Evolutionary conservation across 2,113 vertebrate genomes (phyloP).

Genomic region (Procavia capensis): DNA sequence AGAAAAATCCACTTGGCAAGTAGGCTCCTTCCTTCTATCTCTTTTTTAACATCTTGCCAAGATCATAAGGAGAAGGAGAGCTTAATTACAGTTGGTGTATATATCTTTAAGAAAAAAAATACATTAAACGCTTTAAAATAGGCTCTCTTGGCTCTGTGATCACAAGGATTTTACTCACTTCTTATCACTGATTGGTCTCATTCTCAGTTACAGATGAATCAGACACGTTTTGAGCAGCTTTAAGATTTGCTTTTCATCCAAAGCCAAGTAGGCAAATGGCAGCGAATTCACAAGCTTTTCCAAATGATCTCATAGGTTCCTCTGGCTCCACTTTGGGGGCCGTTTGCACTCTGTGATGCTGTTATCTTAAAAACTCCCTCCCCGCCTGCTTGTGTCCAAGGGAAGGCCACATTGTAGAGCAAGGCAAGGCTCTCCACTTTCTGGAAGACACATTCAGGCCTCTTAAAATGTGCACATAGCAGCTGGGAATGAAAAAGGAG

Average conservation of each 20-base stretch:
- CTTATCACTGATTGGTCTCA: slow-evolving; percentile 86
- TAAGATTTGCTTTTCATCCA: slow-evolving; percentile 82
- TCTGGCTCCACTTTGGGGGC: slow-evolving; percentile 76
- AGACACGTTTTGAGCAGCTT: slow-evolving; percentile 84
- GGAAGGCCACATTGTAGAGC: slow-evolving; percentile 52
- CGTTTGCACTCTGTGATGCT: slow-evolving; percentile 44
- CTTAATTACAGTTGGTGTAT: slow-evolving; percentile 90
- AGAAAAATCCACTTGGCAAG: slow-evolving; percentile 89
- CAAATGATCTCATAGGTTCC: slow-evolving; percentile 79
- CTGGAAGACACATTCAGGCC: slow-evolving; percentile 49
- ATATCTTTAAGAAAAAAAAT: slow-evolving; percentile 90
- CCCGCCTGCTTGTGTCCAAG: slow-evolving; percentile 69
- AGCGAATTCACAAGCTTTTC: slow-evolving; percentile 85
- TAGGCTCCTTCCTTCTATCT: slow-evolving; percentile 81
- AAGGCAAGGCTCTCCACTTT: slow-evolving; percentile 28
- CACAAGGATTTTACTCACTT: slow-evolving; percentile 84
- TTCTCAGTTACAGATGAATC: slow-evolving; percentile 83
- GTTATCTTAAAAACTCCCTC: slow-evolving; percentile 68
- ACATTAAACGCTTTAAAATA: slow-evolving; percentile 90
- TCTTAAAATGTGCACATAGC: slow-evolving; percentile 23
- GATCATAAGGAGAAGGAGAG: slow-evolving; percentile 88
- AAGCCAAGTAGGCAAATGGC: slow-evolving; percentile 81
- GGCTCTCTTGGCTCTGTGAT: slow-evolving; percentile 86
- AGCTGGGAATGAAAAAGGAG: slow-evolving; percentile 46
- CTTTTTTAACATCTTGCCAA: slow-evolving; percentile 90